Conservation (phyloP, 2,797 vertebrate species). For the Amblyopsis hoosieri region DNA sequence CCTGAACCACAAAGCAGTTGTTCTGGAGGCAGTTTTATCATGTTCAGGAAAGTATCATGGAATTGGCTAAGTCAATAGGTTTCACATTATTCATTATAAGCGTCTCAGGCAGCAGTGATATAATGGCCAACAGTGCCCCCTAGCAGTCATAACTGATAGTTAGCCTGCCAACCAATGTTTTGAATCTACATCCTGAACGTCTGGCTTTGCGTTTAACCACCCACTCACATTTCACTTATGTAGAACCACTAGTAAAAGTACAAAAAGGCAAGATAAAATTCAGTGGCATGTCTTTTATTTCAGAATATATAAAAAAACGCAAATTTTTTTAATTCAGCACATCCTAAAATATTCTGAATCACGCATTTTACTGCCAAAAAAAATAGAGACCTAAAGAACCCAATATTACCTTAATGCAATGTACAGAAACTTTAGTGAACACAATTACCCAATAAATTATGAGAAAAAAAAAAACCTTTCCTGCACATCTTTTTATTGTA, state of each 20-base stretch:
- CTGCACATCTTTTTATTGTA: constrained; percentile 72
- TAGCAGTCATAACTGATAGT: constrained; percentile 8
- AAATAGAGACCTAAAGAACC: constrained; percentile 77
- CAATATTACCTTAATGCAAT: constrained; percentile 76
- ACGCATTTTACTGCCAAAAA: constrained; percentile 85
- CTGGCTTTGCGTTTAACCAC: background rate
- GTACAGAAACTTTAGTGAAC: constrained; percentile 81
- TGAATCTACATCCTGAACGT: no score
- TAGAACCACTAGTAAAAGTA: no score
- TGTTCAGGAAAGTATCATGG: no score
- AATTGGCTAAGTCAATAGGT: background rate
- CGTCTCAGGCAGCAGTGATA: background rate
- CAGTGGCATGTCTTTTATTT: constrained; percentile 82
- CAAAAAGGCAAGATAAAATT: constrained; percentile 14
- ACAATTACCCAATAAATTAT: constrained; percentile 61
- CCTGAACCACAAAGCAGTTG: no score
- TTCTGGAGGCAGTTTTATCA: no score
- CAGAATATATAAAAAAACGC: constrained; percentile 90
- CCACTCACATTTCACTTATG: background rate
- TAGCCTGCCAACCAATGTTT: no score
- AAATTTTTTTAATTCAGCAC: constrained; percentile 95
- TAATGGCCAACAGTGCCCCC: constrained; percentile 35
- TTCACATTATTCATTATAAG: no score
- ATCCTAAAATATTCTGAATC: constrained; percentile 88
- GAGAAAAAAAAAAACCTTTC: constrained; percentile 81